Base-by-base conservation (phyloP, 2,888 invertebrate genomes). In the Chalcis sispes region DNA sequence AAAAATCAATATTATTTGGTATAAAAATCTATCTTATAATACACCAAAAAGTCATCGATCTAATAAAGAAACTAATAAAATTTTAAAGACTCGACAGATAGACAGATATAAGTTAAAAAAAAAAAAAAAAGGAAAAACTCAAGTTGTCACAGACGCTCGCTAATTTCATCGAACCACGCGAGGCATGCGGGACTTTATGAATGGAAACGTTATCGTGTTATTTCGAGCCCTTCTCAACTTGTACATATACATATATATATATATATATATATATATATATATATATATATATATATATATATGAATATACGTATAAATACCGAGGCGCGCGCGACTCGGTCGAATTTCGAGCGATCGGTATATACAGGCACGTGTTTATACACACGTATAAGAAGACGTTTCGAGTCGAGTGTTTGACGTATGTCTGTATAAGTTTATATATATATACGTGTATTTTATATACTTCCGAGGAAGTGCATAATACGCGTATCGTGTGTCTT, bases 111-210 rank as follows among this genome's bases (percentile, higher is more conserved):
- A 36, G 10, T 36, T 0, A 25, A 18, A 72, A 29, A 20, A 52
- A 10, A 61, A 18, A 29, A 62, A 48, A 25, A 10, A 23, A 62
- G 27, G 27, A 7, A 15, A n/a, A 7, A 36, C 4, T 36, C 4
- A 36, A 48, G 36, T 65, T 48, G 36, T 56, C 58, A 4, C 4
- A n/a, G 52, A 42, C 72, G 40, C 27, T 25, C 2, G 42, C 42
- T 73, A 67, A 73, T 67, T 73, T 54, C 52, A 46, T 32, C 23
- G 61, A 67, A n/a, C 66, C 67, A 73, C 52, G 73, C 66, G 73
- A 73, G 59, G 52, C 27, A 15, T 20, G 40, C 65, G 25, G 27
- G 59, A 42, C 7, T 66, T 73, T 66, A 59, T 73, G 73, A 67
- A 73, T 73, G 66, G 32, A 67, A 67, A 4, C 42, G 23, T 59